Conservation (phyloP, 2,888 invertebrate genomes). For the Branchipolynoe longqiensis region DNA sequence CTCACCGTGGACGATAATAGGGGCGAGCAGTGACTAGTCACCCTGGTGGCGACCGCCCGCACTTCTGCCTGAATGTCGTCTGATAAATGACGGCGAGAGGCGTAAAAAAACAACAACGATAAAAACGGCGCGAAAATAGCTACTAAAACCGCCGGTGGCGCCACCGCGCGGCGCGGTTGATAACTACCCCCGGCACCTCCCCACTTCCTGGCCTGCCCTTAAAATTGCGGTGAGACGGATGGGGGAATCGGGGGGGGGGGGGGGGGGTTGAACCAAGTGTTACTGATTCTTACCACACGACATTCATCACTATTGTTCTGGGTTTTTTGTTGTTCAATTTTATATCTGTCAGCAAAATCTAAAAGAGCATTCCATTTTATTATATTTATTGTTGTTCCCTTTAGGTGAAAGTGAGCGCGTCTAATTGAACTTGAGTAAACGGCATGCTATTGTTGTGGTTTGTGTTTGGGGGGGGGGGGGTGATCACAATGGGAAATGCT, state of each 20-base stretch:
- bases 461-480: too few species aligned
- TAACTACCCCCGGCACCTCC: background rate
- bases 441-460: too few species aligned
- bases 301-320: too few species aligned
- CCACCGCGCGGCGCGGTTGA: slow-evolving; percentile 10
- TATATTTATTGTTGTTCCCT: too few species aligned
- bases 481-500: too few species aligned
- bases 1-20: slow-evolving; percentile 43
- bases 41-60: slow-evolving; percentile 16
- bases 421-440: too few species aligned
- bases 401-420: too few species aligned
- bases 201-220: background rate
- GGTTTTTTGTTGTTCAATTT: too few species aligned
- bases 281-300: too few species aligned
- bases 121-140: slow-evolving; percentile 29
- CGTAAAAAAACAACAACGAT: slow-evolving; percentile 11
- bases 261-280: background rate
- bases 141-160: slow-evolving; percentile 21
- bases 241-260: background rate
- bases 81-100: slow-evolving; percentile 24
- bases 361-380: too few species aligned
- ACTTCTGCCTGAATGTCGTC: slow-evolving; percentile 16
- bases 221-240: background rate
- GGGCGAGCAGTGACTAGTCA: too few species aligned
- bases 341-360: too few species aligned